Evolutionary conservation across 2,113 vertebrate species (phyloP), one percentile per base, ranked within the genome.

Genomic region (Paedocypris sp.): DNA sequence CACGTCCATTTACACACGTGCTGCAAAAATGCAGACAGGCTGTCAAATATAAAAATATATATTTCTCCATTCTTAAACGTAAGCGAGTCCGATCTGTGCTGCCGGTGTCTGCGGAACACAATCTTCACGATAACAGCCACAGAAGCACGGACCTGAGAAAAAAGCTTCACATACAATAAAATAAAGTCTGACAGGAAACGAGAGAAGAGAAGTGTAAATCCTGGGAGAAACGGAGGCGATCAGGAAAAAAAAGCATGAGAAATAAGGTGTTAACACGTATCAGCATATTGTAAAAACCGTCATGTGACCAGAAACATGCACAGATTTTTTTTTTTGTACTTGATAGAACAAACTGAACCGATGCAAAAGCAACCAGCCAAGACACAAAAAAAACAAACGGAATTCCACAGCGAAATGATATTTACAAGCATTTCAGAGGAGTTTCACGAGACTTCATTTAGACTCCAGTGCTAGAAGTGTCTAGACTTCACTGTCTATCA

Each of bases 1-100:
- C 66, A 32, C 3, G 68, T 41, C 56, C 62, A 74, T 28, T 51
- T 49, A 36, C 35, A 45, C 20, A 49, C 32, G 43, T 25, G 59
- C 19, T 3, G 59, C 67, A 73, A 74, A n/a, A 74, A 80, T 60
- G 73, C 73, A 74, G 74, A 69, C 72, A 74, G 74, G 69, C 74
- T 28, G 22, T 77, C 19, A 79, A 81, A 60, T 82, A 85, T 69
- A 85, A 85, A 83, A 85, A 85, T 80, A 85, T 85, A 85, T 78
- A 79, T 71, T 80, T 80, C 75, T 79, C 64, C 71, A 78, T 63
- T 72, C 79, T 56, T 75, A 59, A 82, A 77, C 77, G 65, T 43
- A 43, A 20, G 19, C 16, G 19, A 38, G 38, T 51, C 56, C 23
- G 28, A 52, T 46, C 39, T 60, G 56, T 35, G 31, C 39, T 15